These are phyloP conservation scores for western clawed frog (Xenopus tropicalis) DNA, from an alignment of 2,113 vertebrate species.

Conservation along the genomic window UCB_Xtro_10.0 CM004444.2:156251001-156251500, in stretches of 20 bases:
- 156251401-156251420: constrained; percentile 35
- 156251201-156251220: neutral
- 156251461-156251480: constrained; percentile 28
- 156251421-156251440: constrained; percentile 40
- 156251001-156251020: too few relatives aligned
- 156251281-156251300: constrained; percentile 35
- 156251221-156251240: constrained; percentile 5
- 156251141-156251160: neutral
- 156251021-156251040: too few relatives aligned
- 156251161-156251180: neutral
- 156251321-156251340: constrained; percentile 32
- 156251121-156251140: neutral
- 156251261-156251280: constrained; percentile 17
- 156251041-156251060: too few relatives aligned
- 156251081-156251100: too few relatives aligned
- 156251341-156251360: constrained; percentile 28
- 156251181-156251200: neutral
- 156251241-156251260: constrained; percentile 25
- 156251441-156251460: constrained; percentile 25
- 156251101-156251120: neutral
- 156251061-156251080: too few relatives aligned
- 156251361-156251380: constrained; percentile 31
- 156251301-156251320: constrained; percentile 28
- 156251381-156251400: neutral
- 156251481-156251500: neutral